Evolutionary conservation across 2,888 invertebrate species (phyloP).

Genomic region (Agonopterix heracliana): DNA sequence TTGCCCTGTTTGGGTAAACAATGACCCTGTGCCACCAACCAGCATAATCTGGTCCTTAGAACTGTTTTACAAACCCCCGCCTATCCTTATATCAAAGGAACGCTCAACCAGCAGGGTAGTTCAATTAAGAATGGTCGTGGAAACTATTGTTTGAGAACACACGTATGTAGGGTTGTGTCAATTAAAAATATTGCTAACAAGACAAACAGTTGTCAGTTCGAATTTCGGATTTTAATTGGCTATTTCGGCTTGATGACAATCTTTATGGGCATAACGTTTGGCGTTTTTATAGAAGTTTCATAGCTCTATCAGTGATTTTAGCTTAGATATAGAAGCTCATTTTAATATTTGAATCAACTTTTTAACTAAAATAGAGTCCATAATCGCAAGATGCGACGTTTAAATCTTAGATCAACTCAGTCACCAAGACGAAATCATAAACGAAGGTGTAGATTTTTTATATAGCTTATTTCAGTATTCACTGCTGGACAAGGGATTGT

Average conservation of each 20-base stretch:
- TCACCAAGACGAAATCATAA: no score
- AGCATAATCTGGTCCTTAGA: slow-evolving; percentile 30
- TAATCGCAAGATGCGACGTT: no score
- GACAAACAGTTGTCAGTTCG: slow-evolving; percentile 67
- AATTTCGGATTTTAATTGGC: slow-evolving; percentile 62
- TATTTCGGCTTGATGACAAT: slow-evolving; percentile 54
- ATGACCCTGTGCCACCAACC: slow-evolving; percentile 47
- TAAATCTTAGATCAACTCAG: no score
- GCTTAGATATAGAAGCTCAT: no score
- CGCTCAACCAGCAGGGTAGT: slow-evolving; percentile 18
- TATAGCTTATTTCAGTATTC: no score
- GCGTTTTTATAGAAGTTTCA: no score
- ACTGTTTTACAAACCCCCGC: slow-evolving; percentile 5
- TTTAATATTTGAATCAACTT: no score
- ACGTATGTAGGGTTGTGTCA: slow-evolving; percentile 61
- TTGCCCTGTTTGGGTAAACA: slow-evolving; percentile 67
- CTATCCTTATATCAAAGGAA: not conserved
- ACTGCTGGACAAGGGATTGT: no score
- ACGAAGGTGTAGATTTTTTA: no score
- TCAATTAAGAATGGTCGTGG: slow-evolving; percentile 30
- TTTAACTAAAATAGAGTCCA: no score
- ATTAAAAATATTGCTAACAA: slow-evolving; percentile 73
- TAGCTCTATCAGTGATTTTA: not conserved
- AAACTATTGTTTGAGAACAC: slow-evolving; percentile 60
- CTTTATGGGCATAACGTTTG: slow-evolving; percentile 31